phyloP scores from a whole-genome alignment of 1,140 invertebrate species.

The Calliphora vicina region DNA sequence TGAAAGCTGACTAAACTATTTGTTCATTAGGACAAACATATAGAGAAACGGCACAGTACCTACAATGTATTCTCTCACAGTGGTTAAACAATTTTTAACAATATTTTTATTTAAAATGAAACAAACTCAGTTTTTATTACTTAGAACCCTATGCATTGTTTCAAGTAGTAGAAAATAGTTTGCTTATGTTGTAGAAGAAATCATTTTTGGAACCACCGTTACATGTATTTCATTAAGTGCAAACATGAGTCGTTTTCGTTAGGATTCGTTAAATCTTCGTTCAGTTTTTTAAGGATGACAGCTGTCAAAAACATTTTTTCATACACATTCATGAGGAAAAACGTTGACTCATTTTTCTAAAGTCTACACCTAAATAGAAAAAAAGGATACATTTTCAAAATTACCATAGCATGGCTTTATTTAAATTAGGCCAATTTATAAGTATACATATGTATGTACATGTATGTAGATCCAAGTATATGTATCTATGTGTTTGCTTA shows the following conservation, averaged over 20 bases:
- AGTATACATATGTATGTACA: background rate
- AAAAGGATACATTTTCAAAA: background rate
- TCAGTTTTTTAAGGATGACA: background rate
- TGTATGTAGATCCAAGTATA: no score
- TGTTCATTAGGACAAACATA: slow-evolving; percentile 42
- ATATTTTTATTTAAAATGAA: no score
- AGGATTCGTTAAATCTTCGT: slow-evolving; percentile 20
- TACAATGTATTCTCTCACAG: background rate
- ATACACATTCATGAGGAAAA: background rate
- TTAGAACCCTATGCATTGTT: no score
- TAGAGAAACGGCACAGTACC: background rate
- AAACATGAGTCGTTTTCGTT: background rate
- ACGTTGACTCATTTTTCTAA: slow-evolving; percentile 28
- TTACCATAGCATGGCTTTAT: background rate
- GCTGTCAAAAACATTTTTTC: slow-evolving; percentile 10
- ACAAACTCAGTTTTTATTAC: no score
- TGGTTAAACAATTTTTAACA: no score
- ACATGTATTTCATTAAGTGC: background rate
- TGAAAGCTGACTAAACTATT: slow-evolving; percentile 31
- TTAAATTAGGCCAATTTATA: slow-evolving; percentile 22
- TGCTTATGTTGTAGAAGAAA: no score
- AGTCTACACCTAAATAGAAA: background rate
- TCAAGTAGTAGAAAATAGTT: no score
- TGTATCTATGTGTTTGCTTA: no score
- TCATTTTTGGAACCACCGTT: background rate